A percentile compares a stretch with the other conserved stretches of the same genome.
Conservation (phyloP, 2,888 invertebrate genomes). For the Spisula solida region DNA sequence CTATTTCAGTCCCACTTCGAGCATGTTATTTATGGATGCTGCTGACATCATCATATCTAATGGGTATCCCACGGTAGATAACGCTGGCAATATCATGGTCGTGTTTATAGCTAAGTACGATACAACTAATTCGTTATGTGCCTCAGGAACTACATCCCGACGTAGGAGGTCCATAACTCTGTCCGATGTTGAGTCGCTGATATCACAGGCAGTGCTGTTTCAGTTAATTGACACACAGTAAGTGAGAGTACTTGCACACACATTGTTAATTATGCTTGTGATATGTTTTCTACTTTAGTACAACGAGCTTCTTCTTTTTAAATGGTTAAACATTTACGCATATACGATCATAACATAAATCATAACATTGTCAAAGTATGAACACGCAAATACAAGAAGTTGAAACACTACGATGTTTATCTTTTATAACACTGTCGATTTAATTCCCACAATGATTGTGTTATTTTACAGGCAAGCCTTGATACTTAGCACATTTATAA, state of each 20-base stretch:
- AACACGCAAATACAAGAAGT: no score
- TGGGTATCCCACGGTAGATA: constrained; percentile 52
- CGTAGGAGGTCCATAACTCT: constrained; percentile 46
- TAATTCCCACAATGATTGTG: not conserved
- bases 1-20: constrained; percentile 33
- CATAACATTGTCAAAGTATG: no score
- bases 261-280: not conserved
- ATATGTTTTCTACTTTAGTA: not conserved
- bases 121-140: constrained; percentile 56
- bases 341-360: no score
- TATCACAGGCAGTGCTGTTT: constrained; percentile 52
- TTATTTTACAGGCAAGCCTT: constrained; percentile 37
- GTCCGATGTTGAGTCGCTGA: constrained; percentile 33
- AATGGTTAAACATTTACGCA: no score
- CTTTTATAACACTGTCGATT: no score
- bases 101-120: constrained; percentile 45
- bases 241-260: constrained; percentile 15
- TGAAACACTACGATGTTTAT: no score
- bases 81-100: constrained; percentile 33
- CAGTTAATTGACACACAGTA: constrained; percentile 57
- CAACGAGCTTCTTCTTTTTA: no score
- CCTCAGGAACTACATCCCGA: constrained; percentile 53
- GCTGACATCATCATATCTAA: constrained; percentile 47
- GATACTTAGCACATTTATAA: constrained; percentile 46
- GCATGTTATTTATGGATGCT: constrained; percentile 46